Percentiles rank a stretch among this genome's conserved stretches.
Evolutionary conservation across 2,113 vertebrate species (phyloP).

Genomic region (Atractosteus spatula): DNA sequence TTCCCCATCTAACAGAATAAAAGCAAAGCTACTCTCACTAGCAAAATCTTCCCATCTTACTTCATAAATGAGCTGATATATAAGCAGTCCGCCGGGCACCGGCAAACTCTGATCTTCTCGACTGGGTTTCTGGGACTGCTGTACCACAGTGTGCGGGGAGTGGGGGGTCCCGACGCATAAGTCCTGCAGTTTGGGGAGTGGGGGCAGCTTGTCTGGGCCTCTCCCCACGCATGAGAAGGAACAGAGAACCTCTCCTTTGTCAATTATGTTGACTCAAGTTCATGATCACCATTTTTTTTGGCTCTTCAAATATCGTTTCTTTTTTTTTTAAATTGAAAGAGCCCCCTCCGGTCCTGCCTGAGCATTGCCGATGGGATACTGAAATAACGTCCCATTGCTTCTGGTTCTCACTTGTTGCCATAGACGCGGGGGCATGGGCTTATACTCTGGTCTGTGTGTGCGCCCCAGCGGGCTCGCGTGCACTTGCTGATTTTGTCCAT

Average conservation of each 20-base stretch:
- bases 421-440: slow-evolving; percentile 51
- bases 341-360: slow-evolving; percentile 61
- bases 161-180: not conserved
- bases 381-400: slow-evolving; percentile 58
- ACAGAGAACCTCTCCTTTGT: slow-evolving; percentile 60
- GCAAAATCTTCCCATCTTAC: too few relatives aligned
- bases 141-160: not conserved
- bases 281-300: slow-evolving; percentile 59
- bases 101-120: too few relatives aligned
- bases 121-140: too few relatives aligned
- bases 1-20: too few relatives aligned
- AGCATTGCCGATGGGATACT: slow-evolving; percentile 34
- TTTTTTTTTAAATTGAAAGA: slow-evolving; percentile 49
- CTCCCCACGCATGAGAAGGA: slow-evolving; percentile 52
- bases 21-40: too few relatives aligned
- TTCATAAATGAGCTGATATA: too few relatives aligned
- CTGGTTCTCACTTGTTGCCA: slow-evolving; percentile 65
- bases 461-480: too few relatives aligned
- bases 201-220: slow-evolving; percentile 58
- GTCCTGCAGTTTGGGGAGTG: not conserved
- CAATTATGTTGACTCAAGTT: slow-evolving; percentile 67
- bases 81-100: too few relatives aligned
- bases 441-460: not conserved
- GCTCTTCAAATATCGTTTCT: slow-evolving; percentile 24
- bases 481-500: slow-evolving; percentile 44